A percentile compares a stretch with the other conserved stretches of the same genome.
Conservation (phyloP, 1,140 invertebrate species). For the Lordiphosa mommai region DNA sequence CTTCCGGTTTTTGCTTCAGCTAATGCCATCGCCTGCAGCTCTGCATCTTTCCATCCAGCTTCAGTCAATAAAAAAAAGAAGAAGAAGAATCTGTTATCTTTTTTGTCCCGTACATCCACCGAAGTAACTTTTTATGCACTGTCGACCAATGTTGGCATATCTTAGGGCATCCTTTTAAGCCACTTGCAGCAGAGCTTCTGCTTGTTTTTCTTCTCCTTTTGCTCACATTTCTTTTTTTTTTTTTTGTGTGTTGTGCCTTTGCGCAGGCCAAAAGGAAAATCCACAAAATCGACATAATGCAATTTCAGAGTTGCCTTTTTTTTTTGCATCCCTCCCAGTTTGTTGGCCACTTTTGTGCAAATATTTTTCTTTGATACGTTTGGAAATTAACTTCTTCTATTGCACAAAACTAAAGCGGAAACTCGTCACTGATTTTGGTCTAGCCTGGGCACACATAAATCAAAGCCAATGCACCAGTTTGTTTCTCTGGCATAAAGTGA, state of each 20-base stretch:
- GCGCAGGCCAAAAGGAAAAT: slow-evolving; percentile 35
- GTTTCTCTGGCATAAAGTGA: slow-evolving; percentile 7
- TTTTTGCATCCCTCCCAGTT: slow-evolving; percentile 21
- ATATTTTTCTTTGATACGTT: slow-evolving; percentile 9
- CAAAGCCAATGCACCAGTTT: slow-evolving; percentile 39
- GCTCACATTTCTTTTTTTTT: slow-evolving; percentile 7
- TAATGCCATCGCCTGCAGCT: background rate
- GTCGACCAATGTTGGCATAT: slow-evolving; percentile 52
- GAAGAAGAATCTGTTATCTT: too few relatives aligned
- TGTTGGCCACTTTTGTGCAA: slow-evolving; percentile 23
- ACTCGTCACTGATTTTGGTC: background rate
- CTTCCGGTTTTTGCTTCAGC: slow-evolving; percentile 4
- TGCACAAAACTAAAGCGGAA: background rate
- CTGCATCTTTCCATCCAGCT: background rate
- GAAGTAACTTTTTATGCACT: slow-evolving; percentile 48
- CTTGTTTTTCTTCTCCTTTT: slow-evolving; percentile 18
- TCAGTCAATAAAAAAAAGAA: background rate
- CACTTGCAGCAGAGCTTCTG: slow-evolving; percentile 50
- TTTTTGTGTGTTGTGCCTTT: slow-evolving; percentile 22
- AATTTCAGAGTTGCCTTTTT: slow-evolving; percentile 55
- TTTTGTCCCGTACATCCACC: too few relatives aligned
- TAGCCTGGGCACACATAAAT: slow-evolving; percentile 45
- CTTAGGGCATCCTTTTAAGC: slow-evolving; percentile 35
- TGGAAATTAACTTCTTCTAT: slow-evolving; percentile 6
- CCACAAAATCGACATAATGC: slow-evolving; percentile 74